Conservation (phyloP, 2,113 vertebrate species). For the Sterrhoptilus dennistouni region DNA sequence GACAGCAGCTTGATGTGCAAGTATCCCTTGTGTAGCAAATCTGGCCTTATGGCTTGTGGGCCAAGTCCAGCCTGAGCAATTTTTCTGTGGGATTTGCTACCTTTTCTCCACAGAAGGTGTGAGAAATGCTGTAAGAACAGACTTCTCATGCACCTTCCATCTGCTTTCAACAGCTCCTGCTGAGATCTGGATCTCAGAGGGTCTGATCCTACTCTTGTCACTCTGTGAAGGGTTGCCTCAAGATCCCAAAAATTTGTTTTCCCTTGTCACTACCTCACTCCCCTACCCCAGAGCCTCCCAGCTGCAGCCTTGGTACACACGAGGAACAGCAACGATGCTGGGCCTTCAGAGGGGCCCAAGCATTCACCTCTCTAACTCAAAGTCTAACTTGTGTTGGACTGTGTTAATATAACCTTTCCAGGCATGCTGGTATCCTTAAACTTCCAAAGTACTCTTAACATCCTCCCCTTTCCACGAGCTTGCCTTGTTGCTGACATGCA, state of each 20-base stretch:
- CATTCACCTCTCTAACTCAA: background rate
- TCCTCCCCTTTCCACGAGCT: background rate
- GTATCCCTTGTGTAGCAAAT: rapidly evolving
- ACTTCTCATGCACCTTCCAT: background rate
- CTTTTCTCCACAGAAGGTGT: background rate
- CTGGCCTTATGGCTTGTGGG: background rate
- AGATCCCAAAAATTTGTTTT: background rate
- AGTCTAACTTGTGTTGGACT: background rate
- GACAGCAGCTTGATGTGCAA: background rate
- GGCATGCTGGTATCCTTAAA: background rate
- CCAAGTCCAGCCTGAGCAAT: background rate
- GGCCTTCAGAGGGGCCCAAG: background rate
- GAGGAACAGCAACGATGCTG: background rate
- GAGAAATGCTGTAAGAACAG: background rate
- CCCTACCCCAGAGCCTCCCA: background rate
- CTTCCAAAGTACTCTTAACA: background rate
- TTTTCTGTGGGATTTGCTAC: background rate
- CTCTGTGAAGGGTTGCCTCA: background rate
- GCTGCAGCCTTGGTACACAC: background rate
- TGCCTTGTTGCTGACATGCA: background rate
- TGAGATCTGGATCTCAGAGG: background rate
- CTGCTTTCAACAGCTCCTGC: background rate
- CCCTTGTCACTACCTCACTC: background rate
- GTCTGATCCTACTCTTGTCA: background rate
- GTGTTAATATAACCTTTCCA: background rate